These are phyloP conservation scores for Anomalospiza imberbis DNA, from an alignment of 2,797 vertebrate genomes.

Conservation along the genomic window DNA sequence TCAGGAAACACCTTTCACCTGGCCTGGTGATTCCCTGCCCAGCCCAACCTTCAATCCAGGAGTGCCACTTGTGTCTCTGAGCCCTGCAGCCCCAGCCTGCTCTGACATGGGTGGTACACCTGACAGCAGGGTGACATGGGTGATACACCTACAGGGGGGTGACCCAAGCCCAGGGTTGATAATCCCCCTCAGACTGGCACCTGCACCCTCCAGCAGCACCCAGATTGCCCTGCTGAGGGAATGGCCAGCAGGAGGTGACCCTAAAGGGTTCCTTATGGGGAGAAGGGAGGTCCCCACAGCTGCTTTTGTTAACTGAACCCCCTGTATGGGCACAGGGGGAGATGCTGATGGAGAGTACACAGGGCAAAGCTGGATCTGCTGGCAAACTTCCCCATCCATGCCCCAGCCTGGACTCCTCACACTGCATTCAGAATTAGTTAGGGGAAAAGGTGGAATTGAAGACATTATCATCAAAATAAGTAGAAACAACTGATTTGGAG, in stretches of 20 bases:
- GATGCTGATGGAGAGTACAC: neutral
- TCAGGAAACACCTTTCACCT: neutral
- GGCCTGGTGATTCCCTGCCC: neutral
- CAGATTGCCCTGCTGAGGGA: neutral
- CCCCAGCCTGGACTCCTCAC: neutral
- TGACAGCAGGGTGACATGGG: too few species aligned
- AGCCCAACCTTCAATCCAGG: neutral
- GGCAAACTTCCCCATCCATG: accelerated
- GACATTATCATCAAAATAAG: neutral
- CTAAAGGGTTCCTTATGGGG: accelerated
- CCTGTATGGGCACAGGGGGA: neutral
- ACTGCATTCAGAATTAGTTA: neutral
- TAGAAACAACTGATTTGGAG: neutral
- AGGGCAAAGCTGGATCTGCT: neutral
- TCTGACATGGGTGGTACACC: neutral
- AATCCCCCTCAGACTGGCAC: neutral
- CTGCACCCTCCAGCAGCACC: neutral
- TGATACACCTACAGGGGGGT: neutral
- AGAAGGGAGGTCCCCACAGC: neutral
- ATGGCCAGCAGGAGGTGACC: neutral
- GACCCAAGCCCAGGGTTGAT: neutral
- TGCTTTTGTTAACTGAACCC: neutral
- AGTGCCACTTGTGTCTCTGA: neutral
- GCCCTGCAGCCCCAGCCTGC: neutral
- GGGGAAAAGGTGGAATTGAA: neutral